Conservation (phyloP, 2,888 invertebrate genomes). For the Bimastos eiseni region DNA sequence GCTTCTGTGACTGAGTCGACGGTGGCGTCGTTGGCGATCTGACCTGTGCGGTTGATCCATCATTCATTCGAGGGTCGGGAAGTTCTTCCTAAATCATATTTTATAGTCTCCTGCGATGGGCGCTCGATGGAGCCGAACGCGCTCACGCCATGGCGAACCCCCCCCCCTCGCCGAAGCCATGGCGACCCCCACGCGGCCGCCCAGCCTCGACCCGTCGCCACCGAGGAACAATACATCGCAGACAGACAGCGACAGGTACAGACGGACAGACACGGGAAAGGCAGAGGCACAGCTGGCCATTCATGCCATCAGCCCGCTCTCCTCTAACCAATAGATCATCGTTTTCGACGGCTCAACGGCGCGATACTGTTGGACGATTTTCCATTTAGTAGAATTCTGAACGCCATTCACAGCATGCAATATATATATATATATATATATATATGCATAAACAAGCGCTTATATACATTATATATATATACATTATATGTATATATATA, state of each 20-base stretch:
- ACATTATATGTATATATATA: neutral
- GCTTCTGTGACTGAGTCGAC: neutral
- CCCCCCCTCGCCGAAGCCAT: neutral
- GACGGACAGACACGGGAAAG: neutral
- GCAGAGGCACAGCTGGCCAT: neutral
- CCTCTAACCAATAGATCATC: constrained; percentile 8
- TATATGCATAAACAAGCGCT: neutral
- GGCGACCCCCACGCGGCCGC: neutral
- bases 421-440: neutral
- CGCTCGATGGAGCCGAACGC: constrained; percentile 17
- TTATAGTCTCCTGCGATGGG: constrained; percentile 20
- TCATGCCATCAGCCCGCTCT: neutral
- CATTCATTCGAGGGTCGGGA: constrained; percentile 20
- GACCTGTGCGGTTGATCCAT: constrained; percentile 9
- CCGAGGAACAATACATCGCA: constrained; percentile 22
- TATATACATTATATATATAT: neutral
- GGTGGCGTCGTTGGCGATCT: neutral
- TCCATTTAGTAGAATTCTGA: constrained; percentile 17
- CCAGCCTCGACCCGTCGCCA: neutral
- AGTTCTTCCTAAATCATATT: constrained; percentile 22
- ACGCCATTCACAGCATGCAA: constrained; percentile 18
- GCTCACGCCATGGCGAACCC: neutral
- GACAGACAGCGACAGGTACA: neutral
- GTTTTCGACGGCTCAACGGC: constrained; percentile 24
- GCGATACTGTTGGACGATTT: constrained; percentile 17